phyloP scores from a whole-genome alignment of 2,797 vertebrate species.

The Carduelis carduelis region DNA sequence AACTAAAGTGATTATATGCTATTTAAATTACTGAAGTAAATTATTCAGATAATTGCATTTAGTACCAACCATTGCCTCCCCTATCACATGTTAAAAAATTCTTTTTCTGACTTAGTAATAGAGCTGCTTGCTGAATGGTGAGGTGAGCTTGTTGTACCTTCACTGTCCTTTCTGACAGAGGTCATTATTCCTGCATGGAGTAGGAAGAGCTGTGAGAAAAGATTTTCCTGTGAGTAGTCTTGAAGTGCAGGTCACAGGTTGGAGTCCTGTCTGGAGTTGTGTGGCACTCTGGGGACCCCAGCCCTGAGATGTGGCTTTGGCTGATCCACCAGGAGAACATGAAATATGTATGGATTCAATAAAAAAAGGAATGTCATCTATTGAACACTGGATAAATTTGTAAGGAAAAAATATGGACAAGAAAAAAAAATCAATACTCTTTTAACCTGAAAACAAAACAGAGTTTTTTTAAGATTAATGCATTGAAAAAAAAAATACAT shows the following conservation, averaged over 20 bases:
- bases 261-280: not conserved
- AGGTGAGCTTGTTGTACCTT: not conserved
- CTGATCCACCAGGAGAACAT: not conserved
- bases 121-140: not conserved
- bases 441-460: not conserved
- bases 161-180: not conserved
- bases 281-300: not conserved
- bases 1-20: not conserved
- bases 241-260: not conserved
- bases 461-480: not conserved
- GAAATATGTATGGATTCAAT: not conserved
- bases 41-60: not conserved
- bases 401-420: not conserved
- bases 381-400: not conserved
- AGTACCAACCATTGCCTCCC: not conserved
- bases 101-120: not conserved
- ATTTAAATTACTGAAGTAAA: not conserved
- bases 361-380: not conserved
- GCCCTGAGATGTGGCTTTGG: not conserved
- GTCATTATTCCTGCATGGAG: not conserved
- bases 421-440: not conserved
- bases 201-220: not conserved
- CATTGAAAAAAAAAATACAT: not conserved
- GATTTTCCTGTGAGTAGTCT: not conserved
- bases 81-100: not conserved